A percentile compares a stretch with the other conserved stretches of the same genome.
Conservation (phyloP, 2,888 invertebrate genomes). For the Ellobium chinense region DNA sequence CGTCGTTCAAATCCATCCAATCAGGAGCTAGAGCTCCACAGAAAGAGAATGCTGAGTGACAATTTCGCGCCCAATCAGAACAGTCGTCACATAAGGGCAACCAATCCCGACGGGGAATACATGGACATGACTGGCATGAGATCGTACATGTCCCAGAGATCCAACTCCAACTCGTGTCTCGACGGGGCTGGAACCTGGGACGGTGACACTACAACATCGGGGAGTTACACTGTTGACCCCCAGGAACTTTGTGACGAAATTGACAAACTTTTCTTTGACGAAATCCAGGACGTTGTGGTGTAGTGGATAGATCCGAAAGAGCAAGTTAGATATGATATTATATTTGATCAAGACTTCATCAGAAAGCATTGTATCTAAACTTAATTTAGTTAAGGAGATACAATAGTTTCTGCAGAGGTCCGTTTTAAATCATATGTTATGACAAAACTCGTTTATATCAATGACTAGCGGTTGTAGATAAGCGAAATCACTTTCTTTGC, state of each 20-base stretch:
- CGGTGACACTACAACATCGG: constrained; percentile 55
- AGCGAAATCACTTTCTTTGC: too few relatives aligned
- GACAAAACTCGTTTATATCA: too few relatives aligned
- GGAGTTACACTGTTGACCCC: constrained; percentile 54
- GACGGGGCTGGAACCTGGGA: constrained; percentile 47
- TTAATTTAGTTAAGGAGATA: too few relatives aligned
- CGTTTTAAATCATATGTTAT: too few relatives aligned
- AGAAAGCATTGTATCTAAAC: too few relatives aligned
- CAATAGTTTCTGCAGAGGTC: too few relatives aligned
- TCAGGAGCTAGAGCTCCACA: constrained; percentile 20
- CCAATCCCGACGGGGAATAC: constrained; percentile 38
- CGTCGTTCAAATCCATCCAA: constrained; percentile 15
- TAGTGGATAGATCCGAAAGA: too few relatives aligned
- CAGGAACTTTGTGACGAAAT: constrained; percentile 53
- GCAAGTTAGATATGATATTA: too few relatives aligned
- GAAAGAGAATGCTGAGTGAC: neutral
- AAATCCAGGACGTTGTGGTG: constrained; percentile 50
- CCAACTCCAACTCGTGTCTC: constrained; percentile 33
- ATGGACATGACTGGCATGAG: constrained; percentile 48
- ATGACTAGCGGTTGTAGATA: too few relatives aligned
- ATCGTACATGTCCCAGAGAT: constrained; percentile 29
- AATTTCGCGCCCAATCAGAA: constrained; percentile 2
- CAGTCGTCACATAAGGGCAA: neutral
- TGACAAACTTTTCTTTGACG: constrained; percentile 53
- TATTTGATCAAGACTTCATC: too few relatives aligned